These are phyloP conservation scores for Unio pictorum DNA, from an alignment of 2,888 invertebrate species.

Conservation along the genomic window DNA sequence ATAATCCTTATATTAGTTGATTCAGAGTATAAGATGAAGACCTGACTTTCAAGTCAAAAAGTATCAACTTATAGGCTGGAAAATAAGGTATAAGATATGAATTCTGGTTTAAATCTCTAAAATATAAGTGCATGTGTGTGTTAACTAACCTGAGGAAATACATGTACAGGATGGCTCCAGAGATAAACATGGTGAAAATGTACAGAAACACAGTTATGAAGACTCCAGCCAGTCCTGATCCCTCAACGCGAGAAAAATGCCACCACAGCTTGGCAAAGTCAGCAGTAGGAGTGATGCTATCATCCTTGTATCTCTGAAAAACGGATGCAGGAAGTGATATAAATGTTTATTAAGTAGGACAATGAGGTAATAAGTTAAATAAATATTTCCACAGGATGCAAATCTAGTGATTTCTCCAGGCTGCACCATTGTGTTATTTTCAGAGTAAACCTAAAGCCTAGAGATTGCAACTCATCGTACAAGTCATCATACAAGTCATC, in stretches of 20 bases:
- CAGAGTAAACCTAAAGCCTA: no score
- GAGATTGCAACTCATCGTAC: no score
- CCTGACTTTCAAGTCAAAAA: no score
- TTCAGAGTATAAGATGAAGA: no score
- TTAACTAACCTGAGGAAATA: constrained; percentile 67
- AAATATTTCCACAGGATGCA: no score
- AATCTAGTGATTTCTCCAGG: no score
- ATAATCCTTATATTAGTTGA: no score
- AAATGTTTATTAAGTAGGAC: no score
- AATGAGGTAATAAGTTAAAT: no score
- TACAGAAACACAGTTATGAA: constrained; percentile 66
- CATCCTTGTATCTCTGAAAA: constrained; percentile 55
- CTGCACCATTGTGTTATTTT: no score
- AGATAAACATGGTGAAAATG: constrained; percentile 58
- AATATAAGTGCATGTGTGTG: not conserved
- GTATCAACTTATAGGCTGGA: no score
- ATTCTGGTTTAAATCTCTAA: not conserved
- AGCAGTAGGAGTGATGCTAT: constrained; percentile 58
- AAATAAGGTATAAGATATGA: not conserved
- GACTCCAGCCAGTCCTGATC: constrained; percentile 65
- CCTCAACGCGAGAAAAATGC: constrained; percentile 63
- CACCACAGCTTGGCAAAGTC: constrained; percentile 68
- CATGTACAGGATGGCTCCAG: constrained; percentile 67
- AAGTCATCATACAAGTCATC: no score
- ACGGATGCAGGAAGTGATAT: not conserved